Conservation (phyloP, 2,797 vertebrate species). For the Lithobates sylvaticus region DNA sequence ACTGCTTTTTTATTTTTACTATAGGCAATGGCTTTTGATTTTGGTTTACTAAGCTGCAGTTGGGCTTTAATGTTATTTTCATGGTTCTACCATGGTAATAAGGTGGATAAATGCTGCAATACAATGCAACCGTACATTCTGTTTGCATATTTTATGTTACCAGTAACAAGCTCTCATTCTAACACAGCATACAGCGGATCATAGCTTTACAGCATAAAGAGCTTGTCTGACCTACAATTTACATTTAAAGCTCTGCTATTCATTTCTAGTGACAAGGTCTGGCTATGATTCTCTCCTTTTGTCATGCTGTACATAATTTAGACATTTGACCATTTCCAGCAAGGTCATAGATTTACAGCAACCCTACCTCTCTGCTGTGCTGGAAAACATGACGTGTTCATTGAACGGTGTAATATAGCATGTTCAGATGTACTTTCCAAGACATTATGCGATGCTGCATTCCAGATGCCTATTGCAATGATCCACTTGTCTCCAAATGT, state of each 20-base stretch:
- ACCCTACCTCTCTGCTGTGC: neutral
- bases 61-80: no score
- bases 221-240: neutral
- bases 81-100: no score
- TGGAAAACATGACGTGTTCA: constrained; percentile 33
- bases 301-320: constrained; percentile 21
- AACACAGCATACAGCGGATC: no score
- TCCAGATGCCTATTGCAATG: neutral
- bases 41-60: no score
- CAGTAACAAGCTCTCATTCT: no score
- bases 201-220: neutral
- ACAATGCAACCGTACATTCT: no score
- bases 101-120: no score
- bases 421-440: neutral
- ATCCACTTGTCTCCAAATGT: neutral
- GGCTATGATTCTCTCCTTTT: constrained; percentile 1
- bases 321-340: neutral
- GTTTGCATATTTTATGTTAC: no score
- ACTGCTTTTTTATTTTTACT: no score
- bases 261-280: constrained; percentile 1
- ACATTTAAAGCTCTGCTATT: neutral
- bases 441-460: neutral
- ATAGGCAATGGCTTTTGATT: no score
- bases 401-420: constrained; percentile 10
- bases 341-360: constrained; percentile 27